Conservation (phyloP, 2,888 invertebrate species). For the Tachina grossa region DNA sequence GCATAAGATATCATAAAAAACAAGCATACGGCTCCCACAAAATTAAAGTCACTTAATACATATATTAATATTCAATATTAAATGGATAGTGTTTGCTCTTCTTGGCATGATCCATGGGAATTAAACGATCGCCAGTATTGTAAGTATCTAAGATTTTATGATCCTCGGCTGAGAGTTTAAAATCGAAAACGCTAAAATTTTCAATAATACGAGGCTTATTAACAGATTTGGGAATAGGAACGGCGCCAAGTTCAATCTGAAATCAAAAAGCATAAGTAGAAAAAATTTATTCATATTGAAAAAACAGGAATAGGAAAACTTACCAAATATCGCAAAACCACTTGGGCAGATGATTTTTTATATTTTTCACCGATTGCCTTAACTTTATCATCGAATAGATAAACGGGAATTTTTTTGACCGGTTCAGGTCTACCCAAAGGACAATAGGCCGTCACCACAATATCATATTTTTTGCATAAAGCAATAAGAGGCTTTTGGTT, state of each 20-base stretch:
- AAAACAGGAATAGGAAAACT: neutral
- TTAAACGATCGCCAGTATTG: constrained; percentile 81
- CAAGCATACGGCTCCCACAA: neutral
- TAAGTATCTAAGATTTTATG: constrained; percentile 83
- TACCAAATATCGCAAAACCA: constrained; percentile 85
- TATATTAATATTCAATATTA: constrained; percentile 74
- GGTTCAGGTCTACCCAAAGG: constrained; percentile 90
- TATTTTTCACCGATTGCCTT: constrained; percentile 86
- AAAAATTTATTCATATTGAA: neutral
- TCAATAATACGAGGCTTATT: constrained; percentile 84
- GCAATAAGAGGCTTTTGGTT: constrained; percentile 87
- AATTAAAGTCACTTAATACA: neutral
- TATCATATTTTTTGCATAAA: constrained; percentile 86
- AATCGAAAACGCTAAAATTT: constrained; percentile 86
- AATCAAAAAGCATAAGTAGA: constrained; percentile 2
- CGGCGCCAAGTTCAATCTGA: constrained; percentile 84
- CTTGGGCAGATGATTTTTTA: constrained; percentile 87
- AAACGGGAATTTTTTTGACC: constrained; percentile 87
- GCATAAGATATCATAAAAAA: neutral
- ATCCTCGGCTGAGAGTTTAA: constrained; percentile 84
- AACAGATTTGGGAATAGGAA: constrained; percentile 85
- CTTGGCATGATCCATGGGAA: constrained; percentile 79
- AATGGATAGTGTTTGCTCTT: constrained; percentile 80
- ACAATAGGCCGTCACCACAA: constrained; percentile 90
- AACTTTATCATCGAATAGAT: constrained; percentile 83